Evolutionary conservation across 1,140 invertebrate genomes (phyloP), one percentile per base, ranked within the genome.

Genomic region (Zaprionus davidi): DNA sequence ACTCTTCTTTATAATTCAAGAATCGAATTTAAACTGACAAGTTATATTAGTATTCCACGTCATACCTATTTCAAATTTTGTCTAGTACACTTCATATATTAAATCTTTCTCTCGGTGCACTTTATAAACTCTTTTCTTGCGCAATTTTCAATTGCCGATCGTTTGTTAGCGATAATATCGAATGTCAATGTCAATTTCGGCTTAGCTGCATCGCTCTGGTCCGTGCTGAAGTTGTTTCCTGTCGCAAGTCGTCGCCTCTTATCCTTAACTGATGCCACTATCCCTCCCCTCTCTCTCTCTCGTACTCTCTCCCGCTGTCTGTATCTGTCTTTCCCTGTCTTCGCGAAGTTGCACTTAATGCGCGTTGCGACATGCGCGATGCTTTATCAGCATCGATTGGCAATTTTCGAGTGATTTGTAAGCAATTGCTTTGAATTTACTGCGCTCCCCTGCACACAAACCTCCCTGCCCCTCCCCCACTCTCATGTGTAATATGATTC

Each of bases 381-480:
- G 44, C 22, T 66, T 72, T 76, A 67, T 66, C 58, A 63, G 58
- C 34, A 63, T 79, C 79, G 81, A 84, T 62, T 66, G 85, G 71
- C 75, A 90, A 87, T 90, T 87, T 84, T 88, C 84, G 66, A 87
- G 78, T 86, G 85, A 87, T 90, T 87, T 90, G 84, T 87, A 87
- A 88, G 69, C 84, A 82, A 87, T 87, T 88, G 67, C 44, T 58
- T 55, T 44, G 63, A 82, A 77, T 82, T 82, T 79, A 85, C 80
- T 70, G 76, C 76, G 13, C 71, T 31, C 28, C 3, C 41, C 2
- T 7, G 6, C 7, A 6, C 15, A 44, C 41, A 7, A 26, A 26
- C 24, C 41, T n/a, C n/a, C 13, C 15, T 2, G 5, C 38, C 41
- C 7, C 1, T 11, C n/a, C 7, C n/a, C 41, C 6, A 44, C 4